These are phyloP conservation scores for Adelognathus sp. DNA, from an alignment of 2,888 invertebrate species.

Conservation along the genomic window DNA sequence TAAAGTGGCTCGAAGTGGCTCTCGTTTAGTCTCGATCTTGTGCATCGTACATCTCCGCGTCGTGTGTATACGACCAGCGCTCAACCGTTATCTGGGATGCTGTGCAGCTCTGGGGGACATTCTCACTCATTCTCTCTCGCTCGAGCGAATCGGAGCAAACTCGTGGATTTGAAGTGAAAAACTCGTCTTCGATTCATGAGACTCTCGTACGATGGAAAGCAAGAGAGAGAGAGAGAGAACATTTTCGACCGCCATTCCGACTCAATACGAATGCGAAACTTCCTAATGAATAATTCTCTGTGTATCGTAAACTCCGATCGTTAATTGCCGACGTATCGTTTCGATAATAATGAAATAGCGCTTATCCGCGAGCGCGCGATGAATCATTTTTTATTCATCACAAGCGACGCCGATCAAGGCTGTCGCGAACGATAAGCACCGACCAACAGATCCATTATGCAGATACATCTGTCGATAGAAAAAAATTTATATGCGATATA, in stretches of 20 bases:
- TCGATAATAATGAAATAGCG: slow-evolving; percentile 53
- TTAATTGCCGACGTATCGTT: slow-evolving; percentile 51
- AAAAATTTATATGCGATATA: neutral
- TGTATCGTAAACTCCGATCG: slow-evolving; percentile 2
- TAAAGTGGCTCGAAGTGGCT: slow-evolving; percentile 60
- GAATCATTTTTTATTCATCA: slow-evolving; percentile 50
- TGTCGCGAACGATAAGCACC: slow-evolving; percentile 27
- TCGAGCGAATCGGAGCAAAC: neutral
- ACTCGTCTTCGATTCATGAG: slow-evolving; percentile 54
- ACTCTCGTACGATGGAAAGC: too few species aligned
- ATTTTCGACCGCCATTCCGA: slow-evolving; percentile 14
- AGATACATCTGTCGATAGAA: slow-evolving; percentile 6
- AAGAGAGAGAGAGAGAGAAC: neutral
- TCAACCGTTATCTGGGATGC: slow-evolving; percentile 41
- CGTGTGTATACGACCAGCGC: slow-evolving; percentile 1
- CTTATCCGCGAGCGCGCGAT: slow-evolving; percentile 48
- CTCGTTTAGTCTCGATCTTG: slow-evolving; percentile 47
- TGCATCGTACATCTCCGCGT: slow-evolving; percentile 8
- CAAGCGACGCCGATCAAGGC: slow-evolving; percentile 42
- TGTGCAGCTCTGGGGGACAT: neutral
- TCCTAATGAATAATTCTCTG: slow-evolving; percentile 51
- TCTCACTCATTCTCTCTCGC: neutral
- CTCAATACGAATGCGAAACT: slow-evolving; percentile 3
- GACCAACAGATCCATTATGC: slow-evolving; percentile 20
- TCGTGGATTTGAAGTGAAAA: slow-evolving; percentile 26